Evolutionary conservation across 1,140 invertebrate genomes (phyloP), one percentile per base, ranked within the genome.

Genomic region (Drosophila pandora): DNA sequence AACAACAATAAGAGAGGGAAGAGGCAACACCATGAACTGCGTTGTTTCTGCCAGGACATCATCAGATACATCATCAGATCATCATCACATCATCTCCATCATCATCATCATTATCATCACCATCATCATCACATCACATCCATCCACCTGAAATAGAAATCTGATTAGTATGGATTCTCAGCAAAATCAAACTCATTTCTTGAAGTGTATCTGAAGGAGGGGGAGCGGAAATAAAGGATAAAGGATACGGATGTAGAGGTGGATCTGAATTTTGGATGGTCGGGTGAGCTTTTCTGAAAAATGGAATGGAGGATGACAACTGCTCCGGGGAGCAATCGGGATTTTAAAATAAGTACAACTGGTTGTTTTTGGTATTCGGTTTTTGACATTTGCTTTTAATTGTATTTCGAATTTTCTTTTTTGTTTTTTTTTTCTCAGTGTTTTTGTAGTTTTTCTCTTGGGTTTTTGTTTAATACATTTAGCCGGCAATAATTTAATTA

Each of bases 311-410:
- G 43, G 68, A 69, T 68, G 65, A 17, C 6, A 17, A 54, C 34
- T 23, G 28, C 52, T 65, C 39, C 2, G 9, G 13, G 9, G 22
- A 13, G 30, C 5, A 47, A 22, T 60, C 59, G 63, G 22, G 50
- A 64, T 56, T 39, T 64, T 65, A 43, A 88, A 87, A 87, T 87
- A 88, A 87, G 67, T 87, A 87, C 82, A 87, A 84, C 80, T 54
- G 77, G 64, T 60, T 13, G 45, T 75, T 89, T 84, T 77, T 79
- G 10, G 60, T 84, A 77, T 82, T 77, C 83, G 73, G 50, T 83
- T 77, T 87, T 84, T 75, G 82, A 87, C 82, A 89, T 84, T 85
- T 89, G 73, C 74, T 89, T 87, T 87, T 89, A 89, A 89, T 84
- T 90, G 74, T 89, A 90, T 89, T 89, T 89, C 70, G 79, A 80